These are phyloP conservation scores for Steinernema carpocapsae DNA, from an alignment of 2,888 invertebrate species.

Conservation along the genomic window DNA sequence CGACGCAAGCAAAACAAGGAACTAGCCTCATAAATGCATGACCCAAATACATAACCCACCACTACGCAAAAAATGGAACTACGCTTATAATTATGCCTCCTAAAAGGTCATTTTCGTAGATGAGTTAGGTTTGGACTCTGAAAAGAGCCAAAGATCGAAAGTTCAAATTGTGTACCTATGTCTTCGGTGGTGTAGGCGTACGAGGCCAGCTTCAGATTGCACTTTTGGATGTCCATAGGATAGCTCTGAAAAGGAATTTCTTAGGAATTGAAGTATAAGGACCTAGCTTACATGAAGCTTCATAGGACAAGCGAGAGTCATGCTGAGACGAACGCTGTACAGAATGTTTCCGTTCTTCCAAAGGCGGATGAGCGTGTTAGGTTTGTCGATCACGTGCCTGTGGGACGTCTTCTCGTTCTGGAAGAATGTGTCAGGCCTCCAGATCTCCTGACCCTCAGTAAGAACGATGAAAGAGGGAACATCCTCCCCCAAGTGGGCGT, in stretches of 20 bases:
- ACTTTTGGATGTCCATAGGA: constrained; percentile 40
- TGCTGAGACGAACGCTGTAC: constrained; percentile 73
- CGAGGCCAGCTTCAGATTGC: constrained; percentile 39
- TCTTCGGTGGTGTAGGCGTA: constrained; percentile 41
- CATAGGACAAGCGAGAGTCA: constrained; percentile 42
- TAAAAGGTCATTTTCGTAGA: too few relatives aligned
- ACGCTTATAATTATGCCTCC: too few relatives aligned
- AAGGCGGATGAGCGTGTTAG: constrained; percentile 88
- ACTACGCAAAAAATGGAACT: too few relatives aligned
- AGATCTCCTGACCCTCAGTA: constrained; percentile 78
- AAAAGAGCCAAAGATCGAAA: too few relatives aligned
- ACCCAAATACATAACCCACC: too few relatives aligned
- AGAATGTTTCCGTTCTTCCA: constrained; percentile 80
- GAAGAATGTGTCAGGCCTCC: constrained; percentile 95
- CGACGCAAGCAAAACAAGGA: too few relatives aligned
- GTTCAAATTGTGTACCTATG: constrained; percentile 29
- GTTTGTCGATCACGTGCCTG: constrained; percentile 68
- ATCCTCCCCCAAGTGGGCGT: neutral
- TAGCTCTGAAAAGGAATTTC: constrained; percentile 74
- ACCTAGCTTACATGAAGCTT: too few relatives aligned
- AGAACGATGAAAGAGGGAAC: constrained; percentile 11
- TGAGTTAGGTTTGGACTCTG: too few relatives aligned
- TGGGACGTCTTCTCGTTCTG: constrained; percentile 95
- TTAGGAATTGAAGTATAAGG: too few relatives aligned
- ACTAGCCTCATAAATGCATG: too few relatives aligned